Base-by-base conservation (phyloP, 1,140 invertebrate species). In the Protaetia brevitarsis region DNA sequence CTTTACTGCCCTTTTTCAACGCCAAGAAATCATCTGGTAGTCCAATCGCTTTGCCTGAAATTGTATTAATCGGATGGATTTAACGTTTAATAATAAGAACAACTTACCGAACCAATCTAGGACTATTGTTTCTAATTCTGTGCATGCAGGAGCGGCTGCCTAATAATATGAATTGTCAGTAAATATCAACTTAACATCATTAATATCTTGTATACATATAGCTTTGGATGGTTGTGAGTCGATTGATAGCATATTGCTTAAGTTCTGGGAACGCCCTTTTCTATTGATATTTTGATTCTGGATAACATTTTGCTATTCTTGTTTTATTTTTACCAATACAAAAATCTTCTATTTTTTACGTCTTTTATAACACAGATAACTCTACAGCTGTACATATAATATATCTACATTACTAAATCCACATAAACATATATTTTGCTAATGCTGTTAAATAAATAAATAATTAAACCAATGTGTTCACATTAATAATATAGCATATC, bases 121-220 rank as follows among this genome's bases (percentile, higher is more conserved):
- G 56, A 99, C 93, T 67, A 99, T 93, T 0, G 94, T 96, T 82
- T 99, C 97, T 61, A 99, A 80, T 82, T 99, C 97, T 2, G 96
- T 98, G 77, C 94, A 97, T 0, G 96, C 95, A 1, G 97, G 97
- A 82, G 95, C 96, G 4, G 97, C 93, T 21, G 73, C 74, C 73
- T 76, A 45, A 10, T 74, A 69, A 34, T 41, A 30, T n/a, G n/a
- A n/a, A n/a, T n/a, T n/a, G n/a, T n/a, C n/a, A n/a, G n/a, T n/a
- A n/a, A n/a, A n/a, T n/a, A n/a, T n/a, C n/a, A n/a, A n/a, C n/a
- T n/a, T n/a, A n/a, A n/a, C n/a, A n/a, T n/a, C 65, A 72, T 1
- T 57, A 10, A 63, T 63, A 58, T 58, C 11, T 30, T 11, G 11
- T 34, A 60, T 6, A 16, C 26, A n/a, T n/a, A 34, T 11, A 7